Evolutionary conservation across 2,888 invertebrate genomes (phyloP), one percentile per base, ranked within the genome.

Genomic region (Adela reaumurella): DNA sequence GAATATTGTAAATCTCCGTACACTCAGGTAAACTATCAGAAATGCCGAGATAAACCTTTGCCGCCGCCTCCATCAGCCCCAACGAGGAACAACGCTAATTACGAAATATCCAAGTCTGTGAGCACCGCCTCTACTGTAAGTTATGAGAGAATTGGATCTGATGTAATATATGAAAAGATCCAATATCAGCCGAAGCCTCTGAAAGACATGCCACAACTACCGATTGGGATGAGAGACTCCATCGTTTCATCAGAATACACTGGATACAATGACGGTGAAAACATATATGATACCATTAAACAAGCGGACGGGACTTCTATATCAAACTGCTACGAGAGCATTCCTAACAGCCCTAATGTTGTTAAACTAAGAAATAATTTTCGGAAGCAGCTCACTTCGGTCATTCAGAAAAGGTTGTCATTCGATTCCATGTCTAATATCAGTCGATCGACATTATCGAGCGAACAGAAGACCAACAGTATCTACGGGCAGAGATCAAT

Each of bases 211-310:
- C 76, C 74, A 54, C 77, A 77, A 1, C 68, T 62, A 17, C 68
- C 50, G 3, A 19, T 67, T 55, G 71, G 70, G 54, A 68, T 67
- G 50, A 62, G 74, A 24, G 68, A 74, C 59, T 77, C 76, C 1
- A 67, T 69, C 50, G 63, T 68, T 29, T 73, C 63, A 2, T 63
- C 73, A 0, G 77, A 77, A 50, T 74, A 73, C 54, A 66, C 65
- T 1, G 65, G 64, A 1, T 77, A 78, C 56, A 77, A 73, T 53
- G 78, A 77, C 29, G 76, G 69, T 17, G 84, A 84, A 54, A 84
- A 84, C 56, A 85, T 85, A 53, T 85, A 85, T 56, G 84, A 84
- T 53, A 83, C 83, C 1, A 84, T 85, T 51, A 85, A 83, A 57
- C 81, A 82, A 44, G 64, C 66, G 1, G 82, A 83, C 49, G 73